Percentiles rank a stretch among this genome's conserved stretches.
Conservation (phyloP, 1,140 invertebrate species). For the Drosophila nannoptera region DNA sequence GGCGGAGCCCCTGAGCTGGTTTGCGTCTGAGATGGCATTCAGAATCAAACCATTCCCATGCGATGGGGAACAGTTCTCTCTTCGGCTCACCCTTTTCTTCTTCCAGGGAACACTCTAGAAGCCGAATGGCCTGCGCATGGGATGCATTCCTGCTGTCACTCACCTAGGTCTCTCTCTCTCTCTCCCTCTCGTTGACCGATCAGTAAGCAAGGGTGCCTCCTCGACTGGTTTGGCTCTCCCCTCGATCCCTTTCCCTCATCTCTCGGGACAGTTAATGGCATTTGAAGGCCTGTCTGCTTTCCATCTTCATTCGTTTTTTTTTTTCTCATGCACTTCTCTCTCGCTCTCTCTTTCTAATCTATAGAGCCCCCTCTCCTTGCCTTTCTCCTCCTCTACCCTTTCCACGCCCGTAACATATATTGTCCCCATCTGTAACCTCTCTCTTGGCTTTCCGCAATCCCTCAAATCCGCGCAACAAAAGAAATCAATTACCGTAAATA, state of each 20-base stretch:
- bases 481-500: constrained; percentile 7
- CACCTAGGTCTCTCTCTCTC: background rate
- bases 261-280: no score
- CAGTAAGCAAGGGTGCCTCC: no score
- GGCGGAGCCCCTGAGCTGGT: background rate
- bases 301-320: no score
- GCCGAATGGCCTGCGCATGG: no score
- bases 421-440: no score
- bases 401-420: no score
- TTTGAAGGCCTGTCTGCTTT: no score
- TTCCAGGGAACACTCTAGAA: no score
- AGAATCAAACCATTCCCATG: background rate
- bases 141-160: background rate
- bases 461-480: background rate
- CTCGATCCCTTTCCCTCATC: background rate
- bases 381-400: no score
- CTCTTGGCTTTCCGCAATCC: background rate
- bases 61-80: background rate
- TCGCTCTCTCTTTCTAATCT: no score
- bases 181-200: background rate
- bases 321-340: no score
- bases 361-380: no score
- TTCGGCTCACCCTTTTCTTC: background rate
- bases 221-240: background rate
- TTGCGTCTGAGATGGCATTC: background rate